Base-by-base conservation (phyloP, 1,140 invertebrate species). In the Apis dorsata region DNA sequence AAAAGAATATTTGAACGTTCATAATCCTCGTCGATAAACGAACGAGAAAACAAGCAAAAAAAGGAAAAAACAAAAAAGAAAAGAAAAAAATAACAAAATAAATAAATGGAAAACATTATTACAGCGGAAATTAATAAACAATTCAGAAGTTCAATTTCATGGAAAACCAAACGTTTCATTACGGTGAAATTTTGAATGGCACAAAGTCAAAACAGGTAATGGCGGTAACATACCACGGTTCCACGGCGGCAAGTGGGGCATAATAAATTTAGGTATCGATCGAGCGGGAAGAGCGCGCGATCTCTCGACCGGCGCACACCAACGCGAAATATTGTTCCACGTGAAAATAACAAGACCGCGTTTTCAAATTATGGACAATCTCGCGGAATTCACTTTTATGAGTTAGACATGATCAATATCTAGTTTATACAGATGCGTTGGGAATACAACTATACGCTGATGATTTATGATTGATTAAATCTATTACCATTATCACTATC, bases 201-300 rank as follows among this genome's bases (percentile, higher is more conserved):
- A 21, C 51, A 28, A 63, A 79, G 81, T 83, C 76, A n/a, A 83
- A 83, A 79, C 75, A 79, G 68, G 68, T 83, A 83, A 83, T 51
- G 53, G 68, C 53, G 75, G 66, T 68, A 83, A 44, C 59, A 51
- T 59, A 59, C 15, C 68, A 66, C 55, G 74, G 73, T 60, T 53
- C 55, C 63, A 24, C 66, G 59, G 34, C 74, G 62, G 55, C 77
- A 66, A 74, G 70, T 69, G 82, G 62, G 62, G 78, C 60, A 74
- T 84, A 83, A 84, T 84, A 84, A 84, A 84, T 84, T 84, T 84
- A 84, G 76, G 82, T 80, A 79, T 84, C 78, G 82, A 84, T 84
- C 82, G 82, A 60, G 51, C 77, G 77, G 24, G 3, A 79, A 79
- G 57, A 80, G 82, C 77, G 82, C 77, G 82, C 76, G 77, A 79